phyloP scores from a whole-genome alignment of 2,888 invertebrate genomes.

The Fragum whitleyi region DNA sequence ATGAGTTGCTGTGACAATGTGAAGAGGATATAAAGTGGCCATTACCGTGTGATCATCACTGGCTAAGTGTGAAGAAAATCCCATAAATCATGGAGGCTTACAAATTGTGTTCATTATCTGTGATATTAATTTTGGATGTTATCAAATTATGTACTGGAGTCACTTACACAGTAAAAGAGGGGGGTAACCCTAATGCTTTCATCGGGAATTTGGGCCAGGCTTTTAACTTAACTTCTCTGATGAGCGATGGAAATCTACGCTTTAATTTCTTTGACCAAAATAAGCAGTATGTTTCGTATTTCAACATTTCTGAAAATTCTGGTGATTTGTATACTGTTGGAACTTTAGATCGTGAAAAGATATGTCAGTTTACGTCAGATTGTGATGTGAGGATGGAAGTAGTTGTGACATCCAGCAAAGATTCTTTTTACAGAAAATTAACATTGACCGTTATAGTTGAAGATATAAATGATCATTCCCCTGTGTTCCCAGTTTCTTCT shows the following conservation, averaged over 20 bases:
- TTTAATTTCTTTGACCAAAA: constrained; percentile 74
- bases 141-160: constrained; percentile 37
- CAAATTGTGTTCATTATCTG: constrained; percentile 19
- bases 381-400: constrained; percentile 71
- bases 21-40: constrained; percentile 1
- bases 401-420: constrained; percentile 74
- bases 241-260: constrained; percentile 65
- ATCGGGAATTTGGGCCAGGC: constrained; percentile 76
- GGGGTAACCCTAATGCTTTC: constrained; percentile 51
- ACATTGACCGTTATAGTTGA: constrained; percentile 76
- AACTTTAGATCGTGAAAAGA: constrained; percentile 73
- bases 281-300: constrained; percentile 65
- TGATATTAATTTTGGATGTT: constrained; percentile 15
- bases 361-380: constrained; percentile 68
- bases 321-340: constrained; percentile 70
- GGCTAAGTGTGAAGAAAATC: background rate
- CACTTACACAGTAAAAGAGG: constrained; percentile 64
- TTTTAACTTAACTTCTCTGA: constrained; percentile 65
- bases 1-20: background rate
- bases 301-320: constrained; percentile 70
- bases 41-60: background rate
- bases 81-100: background rate
- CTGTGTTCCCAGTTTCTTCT: constrained; percentile 71
- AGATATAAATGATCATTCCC: constrained; percentile 82
- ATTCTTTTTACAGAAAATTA: constrained; percentile 76